Evolutionary conservation across 92 coral and sea anemone species (phyloP), one percentile per base, ranked within the genome.

Genomic region (Isaurus tuberculatus): DNA sequence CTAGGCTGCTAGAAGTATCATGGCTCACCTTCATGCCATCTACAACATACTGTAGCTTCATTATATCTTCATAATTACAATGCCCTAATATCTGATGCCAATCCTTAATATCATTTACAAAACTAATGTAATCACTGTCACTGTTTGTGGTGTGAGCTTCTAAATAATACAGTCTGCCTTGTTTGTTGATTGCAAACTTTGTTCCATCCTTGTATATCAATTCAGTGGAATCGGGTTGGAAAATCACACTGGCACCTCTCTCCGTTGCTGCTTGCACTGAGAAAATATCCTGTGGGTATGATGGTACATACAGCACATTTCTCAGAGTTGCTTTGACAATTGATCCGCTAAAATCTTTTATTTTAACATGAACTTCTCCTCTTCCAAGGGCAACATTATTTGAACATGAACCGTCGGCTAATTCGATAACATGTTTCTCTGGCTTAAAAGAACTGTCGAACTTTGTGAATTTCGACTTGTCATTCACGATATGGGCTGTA

Each of bases 11-110:
- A 29, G 79, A 83, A 19, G 26, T 87, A 83, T 71, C 44, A 9
- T 43, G 36, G 61, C 57, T 83, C 66, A 89, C 79, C 68, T 86
- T 89, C 90, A 89, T 89, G 46, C 89, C 89, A n/a, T 86, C 84
- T 30, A 85, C 92, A 22, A 84, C 82, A 26, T 37, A 44, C 30
- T 73, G 63, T 22, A 64, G 55, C 79, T 81, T 82, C 75, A 89
- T 36, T 15, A 85, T 75, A 67, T 83, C 88, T 3, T 82, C 79
- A 42, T 74, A 69, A 77, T 83, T 86, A 42, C 90, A 86, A 73
- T 86, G 90, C 16, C 88, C 86, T 66, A 86, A 48, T 25, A 86
- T 86, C 65, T 70, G 30, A 73, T 88, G 89, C 86, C 89, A 84
- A 10, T 40, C 68, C 53, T 84, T 69, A 28, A 84, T 1, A 71